Percentiles rank a stretch among this genome's conserved stretches.
phyloP scores from a whole-genome alignment of 2,888 invertebrate species.

The Microchrysa polita region DNA sequence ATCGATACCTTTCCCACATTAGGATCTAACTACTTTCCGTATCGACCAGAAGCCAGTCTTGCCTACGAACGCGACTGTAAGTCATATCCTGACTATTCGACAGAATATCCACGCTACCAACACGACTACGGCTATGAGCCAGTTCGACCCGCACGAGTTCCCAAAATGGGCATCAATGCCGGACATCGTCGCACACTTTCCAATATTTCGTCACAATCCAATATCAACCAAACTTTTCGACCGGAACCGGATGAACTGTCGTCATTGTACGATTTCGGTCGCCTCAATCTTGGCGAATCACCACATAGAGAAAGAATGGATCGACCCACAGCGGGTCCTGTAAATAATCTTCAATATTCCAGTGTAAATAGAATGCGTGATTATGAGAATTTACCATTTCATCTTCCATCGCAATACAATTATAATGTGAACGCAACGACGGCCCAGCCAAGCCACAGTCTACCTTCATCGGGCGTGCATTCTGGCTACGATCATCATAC shows the following conservation, averaged over 20 bases:
- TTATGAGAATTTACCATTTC: slow-evolving; percentile 57
- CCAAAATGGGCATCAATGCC: slow-evolving; percentile 63
- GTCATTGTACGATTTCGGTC: slow-evolving; percentile 58
- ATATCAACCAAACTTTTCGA: slow-evolving; percentile 72
- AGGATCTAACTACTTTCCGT: slow-evolving; percentile 64
- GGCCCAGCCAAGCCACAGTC: background rate
- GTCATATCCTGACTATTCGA: slow-evolving; percentile 63
- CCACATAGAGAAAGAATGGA: slow-evolving; percentile 1
- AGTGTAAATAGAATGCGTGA: slow-evolving; percentile 57
- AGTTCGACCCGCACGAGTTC: slow-evolving; percentile 57
- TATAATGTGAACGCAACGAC: background rate
- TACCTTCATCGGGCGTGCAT: background rate
- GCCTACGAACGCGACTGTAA: slow-evolving; percentile 63
- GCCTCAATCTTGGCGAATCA: slow-evolving; percentile 53
- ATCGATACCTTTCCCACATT: background rate
- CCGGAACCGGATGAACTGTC: slow-evolving; percentile 69
- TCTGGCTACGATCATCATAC: background rate
- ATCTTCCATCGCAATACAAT: slow-evolving; percentile 49
- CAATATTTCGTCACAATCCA: slow-evolving; percentile 73
- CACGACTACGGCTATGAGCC: slow-evolving; percentile 60
- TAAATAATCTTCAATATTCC: slow-evolving; percentile 25
- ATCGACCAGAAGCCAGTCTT: slow-evolving; percentile 61
- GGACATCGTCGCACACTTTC: slow-evolving; percentile 81
- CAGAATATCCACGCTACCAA: slow-evolving; percentile 58
- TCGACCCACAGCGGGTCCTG: background rate